phyloP scores from a whole-genome alignment of 2,888 invertebrate genomes.

The Nomada ruficornis region DNA sequence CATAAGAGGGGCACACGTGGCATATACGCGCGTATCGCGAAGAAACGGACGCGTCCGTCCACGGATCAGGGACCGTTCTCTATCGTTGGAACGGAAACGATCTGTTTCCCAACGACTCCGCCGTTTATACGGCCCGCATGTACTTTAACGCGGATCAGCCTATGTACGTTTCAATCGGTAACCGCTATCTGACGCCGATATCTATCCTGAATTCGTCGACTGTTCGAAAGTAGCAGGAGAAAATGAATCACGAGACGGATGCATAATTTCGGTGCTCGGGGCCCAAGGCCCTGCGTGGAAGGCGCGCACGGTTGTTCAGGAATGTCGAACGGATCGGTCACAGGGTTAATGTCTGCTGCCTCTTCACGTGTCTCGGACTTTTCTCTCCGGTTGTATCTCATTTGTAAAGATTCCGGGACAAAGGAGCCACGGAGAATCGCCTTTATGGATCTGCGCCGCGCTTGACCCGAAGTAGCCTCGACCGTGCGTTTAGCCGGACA shows the following conservation, averaged over 20 bases:
- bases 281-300: conserved; percentile 7
- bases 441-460: conserved; percentile 76
- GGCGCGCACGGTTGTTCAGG: conserved; percentile 59
- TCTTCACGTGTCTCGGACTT: conserved; percentile 58
- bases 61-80: neutral
- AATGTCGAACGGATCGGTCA: conserved; percentile 73
- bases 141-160: conserved; percentile 26
- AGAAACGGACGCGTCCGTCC: neutral
- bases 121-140: conserved; percentile 31
- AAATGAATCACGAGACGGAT: conserved; percentile 70
- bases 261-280: conserved; percentile 68
- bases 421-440: conserved; percentile 75
- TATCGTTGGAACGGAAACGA: conserved; percentile 25
- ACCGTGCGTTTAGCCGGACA: conserved; percentile 69
- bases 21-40: neutral
- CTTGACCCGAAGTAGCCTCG: conserved; percentile 76
- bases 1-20: conserved; percentile 23
- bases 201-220: conserved; percentile 36
- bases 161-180: conserved; percentile 47
- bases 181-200: conserved; percentile 37
- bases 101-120: neutral
- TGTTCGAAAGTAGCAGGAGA: conserved; percentile 13
- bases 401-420: conserved; percentile 82
- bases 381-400: conserved; percentile 77
- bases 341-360: conserved; percentile 70